Conservation (phyloP, 1,140 invertebrate genomes). For the Drosophila virilis region DNA sequence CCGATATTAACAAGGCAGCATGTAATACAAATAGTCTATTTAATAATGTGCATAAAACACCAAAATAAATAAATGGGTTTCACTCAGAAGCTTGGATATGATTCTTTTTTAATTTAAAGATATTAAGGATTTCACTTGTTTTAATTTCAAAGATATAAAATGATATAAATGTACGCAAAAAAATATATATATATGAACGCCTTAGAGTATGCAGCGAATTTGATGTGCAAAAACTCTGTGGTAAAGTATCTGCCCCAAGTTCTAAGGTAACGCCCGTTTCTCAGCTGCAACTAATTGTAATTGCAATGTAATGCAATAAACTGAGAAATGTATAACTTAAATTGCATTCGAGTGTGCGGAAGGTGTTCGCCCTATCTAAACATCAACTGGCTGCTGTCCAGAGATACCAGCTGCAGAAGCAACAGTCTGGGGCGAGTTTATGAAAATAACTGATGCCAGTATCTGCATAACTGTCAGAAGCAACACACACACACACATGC, state of each 20-base stretch:
- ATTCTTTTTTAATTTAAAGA: too few relatives aligned
- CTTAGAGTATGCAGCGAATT: constrained; percentile 32
- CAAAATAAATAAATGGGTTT: neutral
- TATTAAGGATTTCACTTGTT: too few relatives aligned
- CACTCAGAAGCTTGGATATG: too few relatives aligned
- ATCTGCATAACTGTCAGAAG: constrained; percentile 47
- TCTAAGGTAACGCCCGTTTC: neutral
- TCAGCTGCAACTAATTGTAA: constrained; percentile 38
- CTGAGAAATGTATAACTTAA: constrained; percentile 23
- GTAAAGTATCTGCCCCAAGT: neutral
- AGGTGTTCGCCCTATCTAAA: constrained; percentile 29
- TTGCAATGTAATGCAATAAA: constrained; percentile 36
- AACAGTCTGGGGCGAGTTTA: constrained; percentile 39
- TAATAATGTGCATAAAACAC: neutral
- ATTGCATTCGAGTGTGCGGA: constrained; percentile 19
- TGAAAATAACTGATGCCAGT: constrained; percentile 56
- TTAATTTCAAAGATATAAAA: too few relatives aligned
- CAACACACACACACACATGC: constrained; percentile 10
- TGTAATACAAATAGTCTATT: neutral
- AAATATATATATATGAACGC: neutral
- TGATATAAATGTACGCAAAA: too few relatives aligned
- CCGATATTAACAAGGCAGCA: neutral
- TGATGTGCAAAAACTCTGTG: neutral
- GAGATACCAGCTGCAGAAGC: constrained; percentile 20
- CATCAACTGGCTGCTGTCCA: constrained; percentile 38